Percentiles rank a stretch among this genome's conserved stretches.
Evolutionary conservation across 2,797 vertebrate species (phyloP).

Genomic region (Lithobates sylvaticus): DNA sequence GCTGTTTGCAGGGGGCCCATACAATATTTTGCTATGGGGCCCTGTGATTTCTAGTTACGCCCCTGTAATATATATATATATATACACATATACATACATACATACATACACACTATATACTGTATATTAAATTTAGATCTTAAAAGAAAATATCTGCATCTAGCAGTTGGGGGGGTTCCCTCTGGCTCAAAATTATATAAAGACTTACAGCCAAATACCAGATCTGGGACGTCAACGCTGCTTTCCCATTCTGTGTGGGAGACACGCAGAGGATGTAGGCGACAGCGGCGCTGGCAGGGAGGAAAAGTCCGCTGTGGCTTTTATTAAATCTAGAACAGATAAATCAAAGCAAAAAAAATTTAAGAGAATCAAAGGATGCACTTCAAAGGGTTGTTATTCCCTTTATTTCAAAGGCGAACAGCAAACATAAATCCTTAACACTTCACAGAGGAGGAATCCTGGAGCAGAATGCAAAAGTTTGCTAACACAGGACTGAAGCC

Average conservation of each 20-base stretch:
- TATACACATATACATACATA: too few species aligned
- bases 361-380: not conserved
- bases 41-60: too few species aligned
- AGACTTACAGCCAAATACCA: not conserved
- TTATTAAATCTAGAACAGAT: not conserved
- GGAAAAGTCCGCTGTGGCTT: not conserved
- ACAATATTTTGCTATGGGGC: too few species aligned
- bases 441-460: not conserved
- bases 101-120: too few species aligned
- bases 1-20: too few species aligned
- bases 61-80: too few species aligned
- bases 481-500: not conserved
- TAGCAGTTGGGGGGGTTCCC: too few species aligned
- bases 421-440: conserved; percentile 4
- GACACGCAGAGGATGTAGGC: not conserved
- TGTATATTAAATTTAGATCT: too few species aligned
- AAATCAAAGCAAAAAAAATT: conserved; percentile 22
- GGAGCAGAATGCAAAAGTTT: not conserved
- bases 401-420: not conserved
- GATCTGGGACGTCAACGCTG: not conserved
- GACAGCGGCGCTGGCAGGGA: not conserved
- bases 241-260: not conserved
- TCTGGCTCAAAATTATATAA: not conserved
- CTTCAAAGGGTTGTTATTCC: conserved; percentile 17
- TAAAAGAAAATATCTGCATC: too few species aligned